Conservation (phyloP, 2,888 invertebrate species). For the Pristionchus japonicus region DNA sequence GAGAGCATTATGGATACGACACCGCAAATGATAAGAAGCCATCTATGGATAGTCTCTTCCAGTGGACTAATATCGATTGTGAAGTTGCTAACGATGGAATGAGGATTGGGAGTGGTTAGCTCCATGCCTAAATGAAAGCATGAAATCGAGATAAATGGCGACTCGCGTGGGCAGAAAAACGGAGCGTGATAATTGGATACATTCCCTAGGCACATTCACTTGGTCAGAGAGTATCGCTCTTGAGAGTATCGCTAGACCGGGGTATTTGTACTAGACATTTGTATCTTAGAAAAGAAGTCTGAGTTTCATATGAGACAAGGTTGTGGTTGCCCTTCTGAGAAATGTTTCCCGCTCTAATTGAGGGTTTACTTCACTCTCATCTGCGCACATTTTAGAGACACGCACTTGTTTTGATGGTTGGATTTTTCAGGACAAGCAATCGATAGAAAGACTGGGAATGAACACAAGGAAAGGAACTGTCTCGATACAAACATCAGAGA, state of each 20-base stretch:
- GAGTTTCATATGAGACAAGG: background rate
- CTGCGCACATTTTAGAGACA: background rate
- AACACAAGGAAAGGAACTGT: too few relatives aligned
- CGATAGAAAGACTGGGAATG: too few relatives aligned
- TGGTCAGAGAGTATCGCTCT: background rate
- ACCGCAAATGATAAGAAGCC: background rate
- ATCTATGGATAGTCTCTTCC: background rate
- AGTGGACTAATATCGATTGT: background rate
- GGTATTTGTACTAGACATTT: too few relatives aligned
- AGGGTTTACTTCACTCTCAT: background rate
- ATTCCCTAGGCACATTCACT: background rate
- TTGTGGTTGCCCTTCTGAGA: background rate
- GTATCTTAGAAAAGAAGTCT: background rate
- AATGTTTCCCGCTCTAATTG: background rate
- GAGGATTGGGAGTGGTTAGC: background rate
- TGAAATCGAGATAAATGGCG: background rate
- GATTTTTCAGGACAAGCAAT: too few relatives aligned
- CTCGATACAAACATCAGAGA: too few relatives aligned
- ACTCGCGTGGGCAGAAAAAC: background rate
- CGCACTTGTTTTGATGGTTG: background rate
- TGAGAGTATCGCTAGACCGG: too few relatives aligned
- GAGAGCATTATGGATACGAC: background rate
- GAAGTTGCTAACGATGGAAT: conserved; percentile 15
- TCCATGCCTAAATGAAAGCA: background rate
- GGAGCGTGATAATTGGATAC: background rate